Percentiles rank a stretch among this genome's conserved stretches.
Evolutionary conservation across 2,888 invertebrate genomes (phyloP).

Genomic region (Torymus tubicola): DNA sequence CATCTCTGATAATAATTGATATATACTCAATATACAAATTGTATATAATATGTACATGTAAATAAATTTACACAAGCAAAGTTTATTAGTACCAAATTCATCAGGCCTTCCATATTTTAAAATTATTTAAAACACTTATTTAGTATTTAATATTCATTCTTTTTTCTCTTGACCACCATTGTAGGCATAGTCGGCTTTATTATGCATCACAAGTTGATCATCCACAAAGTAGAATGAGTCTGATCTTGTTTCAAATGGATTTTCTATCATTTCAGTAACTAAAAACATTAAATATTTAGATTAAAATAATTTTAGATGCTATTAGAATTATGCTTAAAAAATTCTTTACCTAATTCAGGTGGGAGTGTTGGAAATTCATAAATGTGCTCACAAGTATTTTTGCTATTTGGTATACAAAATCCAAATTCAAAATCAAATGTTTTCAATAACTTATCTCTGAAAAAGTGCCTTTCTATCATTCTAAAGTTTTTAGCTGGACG

Average conservation of each 20-base stretch:
- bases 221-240: conserved; percentile 99
- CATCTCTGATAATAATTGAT: conserved; percentile 50
- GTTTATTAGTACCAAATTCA: conserved; percentile 34
- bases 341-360: conserved; percentile 86
- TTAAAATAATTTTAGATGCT: conserved; percentile 24
- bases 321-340: conserved; percentile 9
- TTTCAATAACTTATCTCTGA: conserved; percentile 93
- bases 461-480: conserved; percentile 99
- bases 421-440: conserved; percentile 99
- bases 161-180: conserved; percentile 88
- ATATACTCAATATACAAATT: conserved; percentile 49
- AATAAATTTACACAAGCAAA: conserved; percentile 54
- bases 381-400: conserved; percentile 99
- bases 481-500: conserved; percentile 96
- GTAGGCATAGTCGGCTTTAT: conserved; percentile 99
- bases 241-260: conserved; percentile 97
- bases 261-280: conserved; percentile 97
- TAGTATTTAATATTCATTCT: conserved; percentile 52
- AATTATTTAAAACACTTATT: conserved; percentile 23
- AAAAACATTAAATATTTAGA: conserved; percentile 72
- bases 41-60: conserved; percentile 58
- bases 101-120: conserved; percentile 38
- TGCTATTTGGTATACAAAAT: conserved; percentile 98
- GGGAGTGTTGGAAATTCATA: conserved; percentile 97
- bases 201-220: conserved; percentile 98